Base-by-base conservation (phyloP, 1,140 invertebrate species). In the Matsumurasca onukii region DNA sequence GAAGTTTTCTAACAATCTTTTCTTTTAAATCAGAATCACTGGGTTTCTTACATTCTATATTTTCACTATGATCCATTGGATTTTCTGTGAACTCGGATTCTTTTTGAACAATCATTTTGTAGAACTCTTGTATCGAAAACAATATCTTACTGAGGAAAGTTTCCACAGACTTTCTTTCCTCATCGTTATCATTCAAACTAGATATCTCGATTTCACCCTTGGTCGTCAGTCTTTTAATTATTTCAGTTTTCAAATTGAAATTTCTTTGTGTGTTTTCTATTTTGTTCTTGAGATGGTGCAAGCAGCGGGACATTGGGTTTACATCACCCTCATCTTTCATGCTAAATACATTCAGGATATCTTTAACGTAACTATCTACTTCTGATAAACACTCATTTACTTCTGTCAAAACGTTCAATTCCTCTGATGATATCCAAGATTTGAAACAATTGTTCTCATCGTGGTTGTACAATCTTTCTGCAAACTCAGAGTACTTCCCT, bases 111-210 rank as follows among this genome's bases (percentile, higher is more conserved):
- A 86, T 84, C 70, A 86, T 86, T 76, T 92, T 91, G 72, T 87
- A 89, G 45, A 91, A 79, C 55, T 86, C 86, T 76, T 92, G 89
- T 67, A 92, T 82, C 0, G 83, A 78, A 5, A 90, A 69, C 0
- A 91, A 77, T 73, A 89, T 82, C 39, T 78, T 82, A 61, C 73
- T 71, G 5, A 72, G 17, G 30, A 73, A 69, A 25, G 45, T 51
- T 57, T 72, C 61, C 52, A 49, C 27, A 52, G 34, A 31, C 71
- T 77, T 66, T 75, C 69, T 30, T 34, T 63, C 3, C 51, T 64
- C 20, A 9, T 49, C 17, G 25, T 12, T 64, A 25, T 31, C n/a
- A 5, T n/a, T n/a, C n/a, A n/a, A n/a, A n/a, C n/a, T n/a, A n/a
- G n/a, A n/a, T n/a, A n/a, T n/a, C n/a, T n/a, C n/a, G n/a, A n/a